Conservation (phyloP, 2,113 vertebrate species). For the Galbula dea region DNA sequence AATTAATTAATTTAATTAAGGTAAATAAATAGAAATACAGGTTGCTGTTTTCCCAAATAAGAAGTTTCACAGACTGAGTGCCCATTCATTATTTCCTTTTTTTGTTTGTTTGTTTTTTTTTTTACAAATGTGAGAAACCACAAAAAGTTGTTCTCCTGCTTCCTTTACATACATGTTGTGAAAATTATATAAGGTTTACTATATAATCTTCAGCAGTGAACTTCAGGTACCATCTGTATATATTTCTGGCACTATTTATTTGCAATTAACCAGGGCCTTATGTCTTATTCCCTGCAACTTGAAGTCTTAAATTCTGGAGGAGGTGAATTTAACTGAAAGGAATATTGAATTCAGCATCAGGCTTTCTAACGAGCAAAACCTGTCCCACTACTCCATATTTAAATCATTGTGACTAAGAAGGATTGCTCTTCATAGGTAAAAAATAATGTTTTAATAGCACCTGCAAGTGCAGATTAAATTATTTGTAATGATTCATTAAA, state of each 20-base stretch:
- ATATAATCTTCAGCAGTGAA: constrained; percentile 35
- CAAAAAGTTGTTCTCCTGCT: constrained; percentile 6
- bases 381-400: constrained; percentile 20
- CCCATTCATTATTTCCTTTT: background rate
- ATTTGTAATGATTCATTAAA: constrained; percentile 20
- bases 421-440: background rate
- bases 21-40: constrained; percentile 26
- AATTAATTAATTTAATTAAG: constrained; percentile 46
- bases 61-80: background rate
- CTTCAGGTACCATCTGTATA: constrained; percentile 72
- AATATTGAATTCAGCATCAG: constrained; percentile 55
- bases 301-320: constrained; percentile 55
- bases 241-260: constrained; percentile 68
- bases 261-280: constrained; percentile 73
- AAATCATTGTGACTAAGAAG: constrained; percentile 15
- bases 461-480: constrained; percentile 24
- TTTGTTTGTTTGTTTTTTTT: background rate
- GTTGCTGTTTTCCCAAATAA: background rate
- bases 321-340: constrained; percentile 57
- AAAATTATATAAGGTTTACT: constrained; percentile 53
- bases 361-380: constrained; percentile 47
- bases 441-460: constrained; percentile 1
- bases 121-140: background rate
- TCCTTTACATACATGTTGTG: background rate
- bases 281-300: constrained; percentile 62